Evolutionary conservation across 2,797 vertebrate species (phyloP).

Genomic region (Discoglossus pictus): DNA sequence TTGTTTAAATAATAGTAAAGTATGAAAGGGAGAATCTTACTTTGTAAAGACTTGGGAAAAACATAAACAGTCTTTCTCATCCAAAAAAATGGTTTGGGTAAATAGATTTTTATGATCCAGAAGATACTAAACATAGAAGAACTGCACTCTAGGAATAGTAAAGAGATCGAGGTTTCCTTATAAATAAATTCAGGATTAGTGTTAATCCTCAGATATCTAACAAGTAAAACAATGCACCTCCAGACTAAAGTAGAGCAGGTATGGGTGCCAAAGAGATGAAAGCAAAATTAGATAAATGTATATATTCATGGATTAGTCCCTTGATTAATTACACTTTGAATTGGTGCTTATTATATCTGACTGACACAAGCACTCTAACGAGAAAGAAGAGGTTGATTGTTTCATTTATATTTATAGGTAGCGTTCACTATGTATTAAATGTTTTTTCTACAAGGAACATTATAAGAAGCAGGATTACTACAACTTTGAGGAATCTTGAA

Average conservation of each 20-base stretch:
- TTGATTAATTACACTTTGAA: slow-evolving; percentile 32
- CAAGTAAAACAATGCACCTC: slow-evolving; percentile 41
- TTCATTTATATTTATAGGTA: background rate
- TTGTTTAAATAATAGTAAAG: too few species aligned
- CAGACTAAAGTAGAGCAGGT: slow-evolving; percentile 23
- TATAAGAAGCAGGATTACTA: too few species aligned
- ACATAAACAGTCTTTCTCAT: too few species aligned
- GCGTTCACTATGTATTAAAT: too few species aligned
- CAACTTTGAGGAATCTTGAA: too few species aligned
- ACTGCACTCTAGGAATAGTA: slow-evolving; percentile 32
- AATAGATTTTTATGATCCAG: background rate
- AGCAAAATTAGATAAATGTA: slow-evolving; percentile 20
- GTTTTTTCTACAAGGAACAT: too few species aligned
- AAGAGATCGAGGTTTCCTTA: slow-evolving; percentile 22
- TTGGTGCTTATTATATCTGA: slow-evolving; percentile 28
- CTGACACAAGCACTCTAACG: background rate
- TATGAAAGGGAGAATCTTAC: too few species aligned
- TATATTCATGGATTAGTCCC: slow-evolving; percentile 31
- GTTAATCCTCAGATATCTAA: slow-evolving; percentile 44
- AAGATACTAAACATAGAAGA: background rate
- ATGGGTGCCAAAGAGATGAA: slow-evolving; percentile 23
- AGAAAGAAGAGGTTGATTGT: slow-evolving; percentile 7
- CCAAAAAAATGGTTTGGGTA: too few species aligned
- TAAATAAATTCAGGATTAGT: slow-evolving; percentile 48
- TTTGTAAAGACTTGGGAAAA: too few species aligned